These are phyloP conservation scores for Cyanoliseus patagonus DNA, from an alignment of 2,113 vertebrate genomes.

Conservation along the genomic window DNA sequence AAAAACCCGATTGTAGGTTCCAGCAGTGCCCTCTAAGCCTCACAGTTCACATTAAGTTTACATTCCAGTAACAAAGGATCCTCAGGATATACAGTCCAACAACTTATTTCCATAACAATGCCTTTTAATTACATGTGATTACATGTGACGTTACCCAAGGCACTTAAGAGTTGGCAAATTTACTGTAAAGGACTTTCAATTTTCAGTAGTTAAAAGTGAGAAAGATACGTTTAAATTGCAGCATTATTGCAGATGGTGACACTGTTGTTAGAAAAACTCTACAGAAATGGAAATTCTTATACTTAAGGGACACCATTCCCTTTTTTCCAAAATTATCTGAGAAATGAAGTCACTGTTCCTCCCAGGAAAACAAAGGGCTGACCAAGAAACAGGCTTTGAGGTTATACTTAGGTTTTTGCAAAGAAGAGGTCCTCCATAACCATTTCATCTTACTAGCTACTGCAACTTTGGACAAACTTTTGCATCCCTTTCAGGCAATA, in stretches of 20 bases:
- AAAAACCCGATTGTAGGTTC: neutral
- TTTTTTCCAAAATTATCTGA: neutral
- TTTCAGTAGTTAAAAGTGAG: slow-evolving; percentile 27
- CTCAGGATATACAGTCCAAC: slow-evolving; percentile 36
- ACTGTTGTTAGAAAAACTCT: neutral
- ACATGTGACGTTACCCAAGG: slow-evolving; percentile 27
- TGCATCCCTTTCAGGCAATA: neutral
- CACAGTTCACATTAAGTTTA: slow-evolving; percentile 38
- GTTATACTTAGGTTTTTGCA: neutral
- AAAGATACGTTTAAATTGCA: neutral
- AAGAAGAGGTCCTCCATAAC: neutral
- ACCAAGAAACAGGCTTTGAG: neutral
- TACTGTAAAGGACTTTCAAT: slow-evolving; percentile 7
- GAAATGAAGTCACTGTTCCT: neutral
- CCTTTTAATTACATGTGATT: slow-evolving; percentile 60
- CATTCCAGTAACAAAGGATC: slow-evolving; percentile 31
- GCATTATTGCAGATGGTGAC: neutral
- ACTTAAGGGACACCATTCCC: neutral
- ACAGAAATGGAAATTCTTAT: neutral
- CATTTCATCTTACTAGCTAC: neutral
- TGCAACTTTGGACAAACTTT: neutral
- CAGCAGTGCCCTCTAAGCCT: slow-evolving; percentile 21
- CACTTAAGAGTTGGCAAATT: neutral
- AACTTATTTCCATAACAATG: slow-evolving; percentile 51
- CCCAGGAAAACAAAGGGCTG: neutral